Percentiles rank a stretch among this genome's conserved stretches.
phyloP scores from a whole-genome alignment of 2,113 vertebrate species.

The Hemicordylus capensis region DNA sequence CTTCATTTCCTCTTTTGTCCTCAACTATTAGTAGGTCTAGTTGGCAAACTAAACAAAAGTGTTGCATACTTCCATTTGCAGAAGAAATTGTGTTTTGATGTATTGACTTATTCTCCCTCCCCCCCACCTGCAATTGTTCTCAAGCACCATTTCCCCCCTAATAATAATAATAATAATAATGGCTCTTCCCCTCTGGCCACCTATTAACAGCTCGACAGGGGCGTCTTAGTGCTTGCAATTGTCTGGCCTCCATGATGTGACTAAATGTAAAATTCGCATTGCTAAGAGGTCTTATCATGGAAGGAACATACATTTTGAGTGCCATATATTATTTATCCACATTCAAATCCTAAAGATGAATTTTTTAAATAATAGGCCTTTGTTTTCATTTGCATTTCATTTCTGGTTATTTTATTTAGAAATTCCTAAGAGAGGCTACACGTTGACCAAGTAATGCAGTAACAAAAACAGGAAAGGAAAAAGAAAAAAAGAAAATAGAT shows the following conservation, averaged over 20 bases:
- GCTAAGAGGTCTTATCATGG: neutral
- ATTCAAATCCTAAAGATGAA: neutral
- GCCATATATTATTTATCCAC: slow-evolving; percentile 8
- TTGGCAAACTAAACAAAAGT: neutral
- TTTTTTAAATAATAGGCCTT: neutral
- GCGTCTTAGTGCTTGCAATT: neutral
- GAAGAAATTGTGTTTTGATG: slow-evolving; percentile 15
- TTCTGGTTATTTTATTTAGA: neutral
- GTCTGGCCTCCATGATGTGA: neutral
- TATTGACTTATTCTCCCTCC: neutral
- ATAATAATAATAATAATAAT: neutral
- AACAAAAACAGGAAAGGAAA: neutral
- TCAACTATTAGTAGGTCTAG: neutral
- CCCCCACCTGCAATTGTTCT: neutral
- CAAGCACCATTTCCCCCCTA: neutral
- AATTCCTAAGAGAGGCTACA: neutral
- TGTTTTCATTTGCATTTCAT: neutral
- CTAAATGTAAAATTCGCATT: slow-evolving; percentile 4
- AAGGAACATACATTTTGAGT: neutral
- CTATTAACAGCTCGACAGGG: neutral
- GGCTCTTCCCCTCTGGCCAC: neutral
- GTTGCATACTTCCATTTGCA: neutral
- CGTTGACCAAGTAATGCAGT: neutral
- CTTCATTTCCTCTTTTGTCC: neutral
- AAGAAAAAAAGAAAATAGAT: neutral